Evolutionary conservation across 2,888 invertebrate species (phyloP), one percentile per base, ranked within the genome.

Genomic region (Nomada ruficornis): DNA sequence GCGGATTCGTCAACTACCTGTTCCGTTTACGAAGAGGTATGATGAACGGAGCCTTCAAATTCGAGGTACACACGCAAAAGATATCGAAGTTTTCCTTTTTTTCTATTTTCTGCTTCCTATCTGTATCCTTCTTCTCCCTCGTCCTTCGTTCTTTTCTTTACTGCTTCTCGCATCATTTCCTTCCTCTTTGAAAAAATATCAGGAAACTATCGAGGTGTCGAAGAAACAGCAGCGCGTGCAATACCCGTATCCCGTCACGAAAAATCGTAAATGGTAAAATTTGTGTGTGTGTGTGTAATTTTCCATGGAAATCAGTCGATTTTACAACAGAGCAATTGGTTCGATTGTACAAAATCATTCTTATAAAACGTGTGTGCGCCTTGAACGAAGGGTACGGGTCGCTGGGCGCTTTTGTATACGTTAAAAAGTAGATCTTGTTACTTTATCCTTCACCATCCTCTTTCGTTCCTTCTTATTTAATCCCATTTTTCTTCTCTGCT

Each of bases 191-290:
- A 52, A 88, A 89, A 89, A 89, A 87, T 89, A 89, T 83, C 75
- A 85, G 88, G 85, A 88, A 88, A 88, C 64, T 80, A 75, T 88
- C 83, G 88, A 88, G 87, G 82, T 83, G 76, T 83, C 63, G 83
- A 88, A 88, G 82, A 88, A 88, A 88, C 82, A 74, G 77, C 60
- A 55, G 78, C 72, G 69, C 71, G 64, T 65, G 15, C 47, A 47
- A 55, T 82, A 83, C 67, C 75, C 82, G 83, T 76, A 83, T 76
- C 74, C 67, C 36, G 20, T 23, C 69, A 42, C 78, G 65, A 65
- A 80, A 76, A 79, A 82, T 77, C 70, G 60, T 72, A 59, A 29
- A 50, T 75, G 29, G 0, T 80, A 77, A 72, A 85, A 82, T 13
- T 29, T 11, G 50, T 44, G 29, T 5, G 7, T 29, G 7, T 29